These are phyloP conservation scores for Cisticola juncidis DNA, from an alignment of 2,113 vertebrate genomes.

Conservation along the genomic window DNA sequence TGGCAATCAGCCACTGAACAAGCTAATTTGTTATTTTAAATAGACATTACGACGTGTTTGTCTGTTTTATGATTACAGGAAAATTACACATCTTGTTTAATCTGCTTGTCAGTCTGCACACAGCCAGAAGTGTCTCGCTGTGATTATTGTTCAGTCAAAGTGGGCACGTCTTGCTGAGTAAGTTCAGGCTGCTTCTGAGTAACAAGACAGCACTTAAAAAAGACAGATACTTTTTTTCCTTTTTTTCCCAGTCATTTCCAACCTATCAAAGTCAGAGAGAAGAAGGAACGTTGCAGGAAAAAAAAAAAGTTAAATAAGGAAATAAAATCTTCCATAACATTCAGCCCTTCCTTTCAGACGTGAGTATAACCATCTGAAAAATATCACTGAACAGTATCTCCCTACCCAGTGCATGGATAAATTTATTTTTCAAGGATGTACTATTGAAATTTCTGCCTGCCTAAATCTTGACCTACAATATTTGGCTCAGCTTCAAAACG, in stretches of 20 bases:
- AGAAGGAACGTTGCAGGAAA: neutral
- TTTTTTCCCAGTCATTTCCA: neutral
- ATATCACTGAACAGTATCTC: neutral
- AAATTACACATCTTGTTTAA: slow-evolving; percentile 18
- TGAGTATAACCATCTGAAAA: neutral
- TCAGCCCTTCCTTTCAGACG: neutral
- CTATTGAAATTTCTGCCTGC: neutral
- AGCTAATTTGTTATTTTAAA: neutral
- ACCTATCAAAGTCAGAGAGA: neutral
- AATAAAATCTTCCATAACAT: neutral
- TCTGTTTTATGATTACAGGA: neutral
- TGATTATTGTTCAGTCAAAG: neutral
- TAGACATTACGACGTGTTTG: neutral
- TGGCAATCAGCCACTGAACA: neutral
- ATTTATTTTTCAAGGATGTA: slow-evolving; percentile 17
- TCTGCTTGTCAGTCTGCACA: neutral
- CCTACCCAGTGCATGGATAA: neutral
- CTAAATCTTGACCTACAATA: slow-evolving; percentile 21
- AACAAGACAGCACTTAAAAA: neutral
- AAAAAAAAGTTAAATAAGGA: neutral
- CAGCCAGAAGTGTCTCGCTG: neutral
- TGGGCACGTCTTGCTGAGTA: neutral
- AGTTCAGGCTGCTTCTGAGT: neutral
- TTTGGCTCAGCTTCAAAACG: slow-evolving; percentile 54
- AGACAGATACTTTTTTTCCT: neutral